Conservation (phyloP, 2,113 vertebrate genomes). For the Cichladusa arquata region DNA sequence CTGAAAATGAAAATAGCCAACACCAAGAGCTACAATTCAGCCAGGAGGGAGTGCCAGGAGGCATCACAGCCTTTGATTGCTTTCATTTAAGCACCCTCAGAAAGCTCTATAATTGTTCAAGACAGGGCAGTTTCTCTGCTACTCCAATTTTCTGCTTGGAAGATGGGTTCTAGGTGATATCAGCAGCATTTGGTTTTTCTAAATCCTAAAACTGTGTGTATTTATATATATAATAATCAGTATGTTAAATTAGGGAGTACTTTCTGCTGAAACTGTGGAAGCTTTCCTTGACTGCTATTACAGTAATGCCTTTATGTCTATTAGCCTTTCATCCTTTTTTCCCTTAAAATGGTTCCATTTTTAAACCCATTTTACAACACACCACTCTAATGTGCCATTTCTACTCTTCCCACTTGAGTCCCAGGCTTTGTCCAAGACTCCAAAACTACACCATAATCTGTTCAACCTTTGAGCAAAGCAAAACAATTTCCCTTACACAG, state of each 20-base stretch:
- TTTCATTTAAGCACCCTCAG: not conserved
- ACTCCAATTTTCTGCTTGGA: not conserved
- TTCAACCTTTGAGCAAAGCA: not conserved
- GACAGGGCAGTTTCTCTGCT: not conserved
- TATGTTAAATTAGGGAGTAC: not conserved
- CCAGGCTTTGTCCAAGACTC: conserved; percentile 1
- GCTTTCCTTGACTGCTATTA: not conserved
- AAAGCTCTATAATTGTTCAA: not conserved
- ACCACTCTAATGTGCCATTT: not conserved
- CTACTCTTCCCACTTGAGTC: not conserved
- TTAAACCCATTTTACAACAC: conserved; percentile 5
- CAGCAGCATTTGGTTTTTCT: not conserved
- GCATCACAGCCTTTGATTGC: not conserved
- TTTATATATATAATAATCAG: not conserved
- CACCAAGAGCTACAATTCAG: not conserved
- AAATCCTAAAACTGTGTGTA: not conserved
- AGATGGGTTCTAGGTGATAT: not conserved
- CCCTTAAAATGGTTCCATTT: not conserved
- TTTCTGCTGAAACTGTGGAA: conserved; percentile 21
- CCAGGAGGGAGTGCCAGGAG: not conserved
- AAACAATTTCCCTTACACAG: conserved; percentile 5
- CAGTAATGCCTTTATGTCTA: not conserved
- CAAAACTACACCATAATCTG: not conserved
- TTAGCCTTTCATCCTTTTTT: not conserved
- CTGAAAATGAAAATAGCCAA: not conserved